These are phyloP conservation scores for Matsumyia berberina DNA, from an alignment of 2,888 invertebrate species.

Conservation along the genomic window DNA sequence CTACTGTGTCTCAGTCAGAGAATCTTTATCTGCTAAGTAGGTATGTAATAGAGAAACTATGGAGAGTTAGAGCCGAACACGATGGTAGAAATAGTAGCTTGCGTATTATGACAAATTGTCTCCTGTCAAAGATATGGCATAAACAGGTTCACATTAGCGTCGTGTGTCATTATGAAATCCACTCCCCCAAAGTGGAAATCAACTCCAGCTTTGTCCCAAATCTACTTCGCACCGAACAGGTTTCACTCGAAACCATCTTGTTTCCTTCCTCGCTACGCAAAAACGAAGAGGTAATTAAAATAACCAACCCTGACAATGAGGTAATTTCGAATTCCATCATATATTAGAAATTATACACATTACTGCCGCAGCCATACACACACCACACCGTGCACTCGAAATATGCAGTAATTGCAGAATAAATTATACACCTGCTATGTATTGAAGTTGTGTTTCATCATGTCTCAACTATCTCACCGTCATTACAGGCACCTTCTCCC, in stretches of 20 bases:
- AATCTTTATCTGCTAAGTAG: too few species aligned
- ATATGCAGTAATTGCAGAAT: conserved; percentile 67
- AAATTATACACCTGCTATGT: conserved; percentile 66
- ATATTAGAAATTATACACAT: conserved; percentile 59
- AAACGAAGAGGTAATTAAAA: conserved; percentile 29
- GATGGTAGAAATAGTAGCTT: too few species aligned
- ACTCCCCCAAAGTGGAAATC: too few species aligned
- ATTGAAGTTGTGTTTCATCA: conserved; percentile 56
- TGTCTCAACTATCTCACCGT: conserved; percentile 62
- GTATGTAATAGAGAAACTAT: too few species aligned
- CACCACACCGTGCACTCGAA: conserved; percentile 37
- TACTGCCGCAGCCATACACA: conserved; percentile 22
- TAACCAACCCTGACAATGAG: conserved; percentile 67
- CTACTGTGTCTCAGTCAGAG: too few species aligned
- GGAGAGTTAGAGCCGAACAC: too few species aligned
- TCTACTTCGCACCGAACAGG: too few species aligned
- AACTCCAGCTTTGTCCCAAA: too few species aligned
- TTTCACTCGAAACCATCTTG: neutral
- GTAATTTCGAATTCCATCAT: conserved; percentile 68
- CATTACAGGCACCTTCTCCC: conserved; percentile 18
- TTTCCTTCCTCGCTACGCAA: neutral
- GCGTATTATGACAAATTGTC: too few species aligned
- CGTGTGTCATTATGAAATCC: too few species aligned
- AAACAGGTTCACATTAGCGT: too few species aligned
- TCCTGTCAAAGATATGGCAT: too few species aligned